Percentiles rank a stretch among this genome's conserved stretches.
Conservation (phyloP, 2,113 vertebrate species). For the Piprites chloris region DNA sequence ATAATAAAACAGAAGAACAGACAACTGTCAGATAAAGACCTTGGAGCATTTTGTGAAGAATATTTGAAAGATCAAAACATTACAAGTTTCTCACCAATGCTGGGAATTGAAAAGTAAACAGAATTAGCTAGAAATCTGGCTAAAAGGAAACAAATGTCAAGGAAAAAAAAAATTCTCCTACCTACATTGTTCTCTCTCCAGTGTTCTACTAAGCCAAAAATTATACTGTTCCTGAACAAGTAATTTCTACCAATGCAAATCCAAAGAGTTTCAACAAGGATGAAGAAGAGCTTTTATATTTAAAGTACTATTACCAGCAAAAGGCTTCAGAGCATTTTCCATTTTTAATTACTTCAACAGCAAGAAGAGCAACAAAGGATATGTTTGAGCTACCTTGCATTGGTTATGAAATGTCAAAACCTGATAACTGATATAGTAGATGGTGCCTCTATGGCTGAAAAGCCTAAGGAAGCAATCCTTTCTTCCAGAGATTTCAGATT, state of each 20-base stretch:
- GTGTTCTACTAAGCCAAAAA: background rate
- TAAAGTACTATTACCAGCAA: background rate
- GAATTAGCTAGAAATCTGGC: background rate
- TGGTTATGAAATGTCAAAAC: background rate
- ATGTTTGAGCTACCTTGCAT: background rate
- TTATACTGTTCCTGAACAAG: background rate
- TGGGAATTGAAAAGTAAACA: slow-evolving; percentile 24
- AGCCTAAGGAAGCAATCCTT: background rate
- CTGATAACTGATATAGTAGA: background rate
- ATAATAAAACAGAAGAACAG: slow-evolving; percentile 8
- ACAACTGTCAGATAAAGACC: background rate
- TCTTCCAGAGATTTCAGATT: slow-evolving; percentile 1
- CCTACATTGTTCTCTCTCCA: background rate
- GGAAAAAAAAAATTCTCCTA: background rate
- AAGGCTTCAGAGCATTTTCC: background rate
- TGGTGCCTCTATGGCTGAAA: background rate
- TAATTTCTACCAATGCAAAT: background rate
- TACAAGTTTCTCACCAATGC: background rate
- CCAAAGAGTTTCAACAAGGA: background rate
- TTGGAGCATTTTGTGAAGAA: background rate
- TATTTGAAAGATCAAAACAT: slow-evolving; percentile 5
- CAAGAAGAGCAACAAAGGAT: background rate
- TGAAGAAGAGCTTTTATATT: background rate
- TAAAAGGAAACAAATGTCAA: background rate
- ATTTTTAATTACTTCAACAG: slow-evolving; percentile 3